A percentile compares a stretch with the other conserved stretches of the same genome.
Conservation (phyloP, 2,888 invertebrate genomes). For the Conops quadrifasciatus region DNA sequence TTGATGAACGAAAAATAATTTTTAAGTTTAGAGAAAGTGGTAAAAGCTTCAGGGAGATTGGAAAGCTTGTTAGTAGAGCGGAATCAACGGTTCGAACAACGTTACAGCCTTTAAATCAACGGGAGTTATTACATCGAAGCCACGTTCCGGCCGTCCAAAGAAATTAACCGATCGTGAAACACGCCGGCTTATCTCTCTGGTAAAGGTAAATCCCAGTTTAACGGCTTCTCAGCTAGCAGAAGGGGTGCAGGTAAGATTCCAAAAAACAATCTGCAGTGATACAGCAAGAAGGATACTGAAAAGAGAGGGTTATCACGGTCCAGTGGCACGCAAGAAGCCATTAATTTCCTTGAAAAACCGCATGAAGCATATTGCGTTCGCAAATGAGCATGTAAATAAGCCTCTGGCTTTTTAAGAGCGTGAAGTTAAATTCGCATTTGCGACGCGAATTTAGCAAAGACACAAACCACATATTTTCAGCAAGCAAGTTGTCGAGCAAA, state of each 20-base stretch:
- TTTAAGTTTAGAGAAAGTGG: slow-evolving; percentile 15
- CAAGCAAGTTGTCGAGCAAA: too few species aligned
- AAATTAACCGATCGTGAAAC: slow-evolving; percentile 29
- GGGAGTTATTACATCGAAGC: slow-evolving; percentile 26
- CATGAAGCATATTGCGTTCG: slow-evolving; percentile 13
- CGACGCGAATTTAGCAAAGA: too few species aligned
- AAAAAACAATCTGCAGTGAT: slow-evolving; percentile 23
- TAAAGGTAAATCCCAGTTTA: slow-evolving; percentile 26
- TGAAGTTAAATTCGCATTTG: too few species aligned
- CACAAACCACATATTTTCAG: too few species aligned
- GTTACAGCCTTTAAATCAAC: slow-evolving; percentile 36
- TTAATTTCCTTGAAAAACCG: slow-evolving; percentile 2
- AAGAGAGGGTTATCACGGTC: slow-evolving; percentile 13
- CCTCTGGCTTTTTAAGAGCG: slow-evolving; percentile 5
- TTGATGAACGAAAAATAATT: slow-evolving; percentile 19
- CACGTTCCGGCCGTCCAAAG: slow-evolving; percentile 32
- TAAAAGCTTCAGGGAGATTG: slow-evolving; percentile 4
- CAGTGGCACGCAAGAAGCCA: slow-evolving; percentile 14
- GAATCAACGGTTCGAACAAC: slow-evolving; percentile 18
- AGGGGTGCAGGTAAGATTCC: background rate
- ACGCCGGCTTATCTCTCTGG: slow-evolving; percentile 15
- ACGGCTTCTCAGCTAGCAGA: slow-evolving; percentile 26
- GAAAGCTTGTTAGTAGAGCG: slow-evolving; percentile 18
- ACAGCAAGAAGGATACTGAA: slow-evolving; percentile 25
- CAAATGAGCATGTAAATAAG: background rate